Evolutionary conservation across 1,140 invertebrate genomes (phyloP), one percentile per base, ranked within the genome.

Genomic region (Oedothorax gibbosus): DNA sequence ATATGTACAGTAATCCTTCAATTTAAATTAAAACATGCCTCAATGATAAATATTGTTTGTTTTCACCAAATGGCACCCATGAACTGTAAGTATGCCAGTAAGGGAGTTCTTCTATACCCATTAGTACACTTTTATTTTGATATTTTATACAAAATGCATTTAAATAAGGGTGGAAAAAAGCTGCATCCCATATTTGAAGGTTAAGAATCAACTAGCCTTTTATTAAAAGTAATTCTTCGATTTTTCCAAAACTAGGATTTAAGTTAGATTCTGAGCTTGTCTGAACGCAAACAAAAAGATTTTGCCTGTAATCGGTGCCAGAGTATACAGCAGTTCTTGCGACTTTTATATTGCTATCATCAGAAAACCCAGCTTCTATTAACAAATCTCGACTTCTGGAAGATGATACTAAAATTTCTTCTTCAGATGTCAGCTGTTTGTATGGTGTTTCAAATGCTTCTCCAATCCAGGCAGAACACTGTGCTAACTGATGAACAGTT

Each of bases 41-140:
- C 12, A 71, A 14, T n/a, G 49, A 71, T 51, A 71, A 11, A 50
- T 71, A 71, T 21, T 68, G 12, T 12, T 68, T 20, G 21, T 68
- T 21, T 15, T 68, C 18, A 68, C 11, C 11, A 35, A 1, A 15
- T n/a, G 12, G 12, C 21, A 68, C 18, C 12, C 18, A 68, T 68
- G 65, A 18, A 68, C 65, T 68, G 65, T 68, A 68, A 15, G n/a
- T 68, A 11, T 68, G 65, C 65, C 65, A 71, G 69, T 71, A 9
- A 15, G 20, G 69, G 11, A 71, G 69, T 15, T 49, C 18, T 50
- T 71, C 69, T 50, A 50, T 15, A 71, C 51, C 18, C 4, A 75
- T 75, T 54, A 75, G 18, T n/a, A 18, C 3, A 15, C 12, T 54
- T 75, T 75, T 21, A 56, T 56, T 56, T 56, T 18, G 12, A 18